Percentiles rank a stretch among this genome's conserved stretches.
Evolutionary conservation across 1,140 invertebrate species (phyloP).

Genomic region (Frieseomelitta varia): DNA sequence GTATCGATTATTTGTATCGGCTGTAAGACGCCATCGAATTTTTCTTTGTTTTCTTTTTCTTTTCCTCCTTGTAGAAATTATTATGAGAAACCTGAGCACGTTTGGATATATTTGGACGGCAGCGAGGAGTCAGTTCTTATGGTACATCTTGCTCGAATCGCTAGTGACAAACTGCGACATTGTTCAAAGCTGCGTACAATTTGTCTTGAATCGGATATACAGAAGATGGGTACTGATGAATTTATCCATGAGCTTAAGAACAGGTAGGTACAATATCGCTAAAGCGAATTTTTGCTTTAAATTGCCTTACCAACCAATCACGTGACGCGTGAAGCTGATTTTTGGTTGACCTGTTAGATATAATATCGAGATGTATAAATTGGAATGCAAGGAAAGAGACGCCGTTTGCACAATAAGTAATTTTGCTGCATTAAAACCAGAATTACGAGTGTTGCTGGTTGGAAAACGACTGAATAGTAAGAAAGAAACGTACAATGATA

Average conservation of each 20-base stretch:
- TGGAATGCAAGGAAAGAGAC: slow-evolving; percentile 7
- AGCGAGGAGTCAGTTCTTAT: slow-evolving; percentile 64
- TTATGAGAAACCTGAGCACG: slow-evolving; percentile 60
- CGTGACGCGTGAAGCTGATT: neutral
- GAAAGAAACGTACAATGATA: slow-evolving; percentile 10
- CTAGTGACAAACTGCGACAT: neutral
- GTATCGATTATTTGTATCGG: slow-evolving; percentile 42
- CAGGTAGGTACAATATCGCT: slow-evolving; percentile 41
- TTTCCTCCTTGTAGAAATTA: slow-evolving; percentile 63
- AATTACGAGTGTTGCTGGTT: slow-evolving; percentile 66
- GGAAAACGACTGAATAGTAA: slow-evolving; percentile 28
- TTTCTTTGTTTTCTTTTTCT: slow-evolving; percentile 19
- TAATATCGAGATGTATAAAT: slow-evolving; percentile 43
- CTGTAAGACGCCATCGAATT: slow-evolving; percentile 11
- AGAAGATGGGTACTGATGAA: slow-evolving; percentile 19
- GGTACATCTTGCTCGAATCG: slow-evolving; percentile 60
- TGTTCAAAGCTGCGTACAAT: slow-evolving; percentile 32
- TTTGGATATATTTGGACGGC: slow-evolving; percentile 67
- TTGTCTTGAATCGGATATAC: slow-evolving; percentile 26
- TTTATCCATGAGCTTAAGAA: slow-evolving; percentile 53
- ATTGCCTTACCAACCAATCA: neutral
- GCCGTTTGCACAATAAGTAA: slow-evolving; percentile 28
- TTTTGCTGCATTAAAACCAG: slow-evolving; percentile 49
- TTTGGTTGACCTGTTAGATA: slow-evolving; percentile 59
- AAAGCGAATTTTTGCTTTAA: neutral